Evolutionary conservation across 1,140 invertebrate species (phyloP).

Genomic region (Drosophila fuyamai): DNA sequence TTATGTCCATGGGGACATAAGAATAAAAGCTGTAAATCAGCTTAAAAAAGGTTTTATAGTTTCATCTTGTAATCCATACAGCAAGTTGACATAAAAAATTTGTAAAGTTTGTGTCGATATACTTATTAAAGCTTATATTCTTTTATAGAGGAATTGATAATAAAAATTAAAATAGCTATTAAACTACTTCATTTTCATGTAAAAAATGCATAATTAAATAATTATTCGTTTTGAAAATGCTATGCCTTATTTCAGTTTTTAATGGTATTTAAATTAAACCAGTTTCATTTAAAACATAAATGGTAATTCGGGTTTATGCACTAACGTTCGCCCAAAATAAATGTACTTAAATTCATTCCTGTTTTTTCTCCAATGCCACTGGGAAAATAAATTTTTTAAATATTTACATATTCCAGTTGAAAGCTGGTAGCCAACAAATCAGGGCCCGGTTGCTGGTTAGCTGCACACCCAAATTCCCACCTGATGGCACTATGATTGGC

Average conservation of each 20-base stretch:
- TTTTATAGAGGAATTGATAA: too few species aligned
- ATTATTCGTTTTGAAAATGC: too few species aligned
- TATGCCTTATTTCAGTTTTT: too few species aligned
- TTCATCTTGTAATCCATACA: neutral
- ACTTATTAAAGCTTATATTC: too few species aligned
- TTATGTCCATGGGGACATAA: conserved; percentile 1
- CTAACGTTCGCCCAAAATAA: neutral
- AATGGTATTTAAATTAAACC: too few species aligned
- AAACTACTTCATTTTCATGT: too few species aligned
- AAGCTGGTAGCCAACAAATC: conserved; percentile 34
- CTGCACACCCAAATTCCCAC: conserved; percentile 8
- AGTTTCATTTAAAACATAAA: too few species aligned
- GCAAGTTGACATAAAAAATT: too few species aligned
- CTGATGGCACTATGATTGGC: conserved; percentile 31
- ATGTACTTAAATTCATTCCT: neutral
- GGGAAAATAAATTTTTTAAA: conserved; percentile 9
- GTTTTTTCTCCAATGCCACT: neutral
- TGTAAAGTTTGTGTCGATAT: too few species aligned
- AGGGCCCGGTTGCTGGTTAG: conserved; percentile 19
- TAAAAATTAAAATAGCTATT: too few species aligned
- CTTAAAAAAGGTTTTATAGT: neutral
- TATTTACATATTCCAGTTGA: conserved; percentile 36
- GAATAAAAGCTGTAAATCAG: neutral
- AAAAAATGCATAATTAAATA: too few species aligned
- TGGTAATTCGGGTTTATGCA: neutral